These are phyloP conservation scores for Drosophila melanocephala DNA, from an alignment of 2,888 invertebrate species.

Conservation along the genomic window DNA sequence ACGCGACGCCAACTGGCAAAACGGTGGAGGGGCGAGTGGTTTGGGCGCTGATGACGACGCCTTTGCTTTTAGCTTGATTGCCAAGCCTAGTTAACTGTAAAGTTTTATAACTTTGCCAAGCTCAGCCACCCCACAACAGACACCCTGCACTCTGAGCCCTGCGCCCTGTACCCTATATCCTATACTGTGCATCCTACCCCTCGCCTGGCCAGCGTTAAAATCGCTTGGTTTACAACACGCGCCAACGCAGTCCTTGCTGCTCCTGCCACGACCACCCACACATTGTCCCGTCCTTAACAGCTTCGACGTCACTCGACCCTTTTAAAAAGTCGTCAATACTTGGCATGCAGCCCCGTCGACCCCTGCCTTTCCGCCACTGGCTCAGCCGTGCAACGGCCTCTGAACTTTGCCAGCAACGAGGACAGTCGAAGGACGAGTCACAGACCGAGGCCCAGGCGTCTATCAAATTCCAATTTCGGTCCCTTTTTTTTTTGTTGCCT, in stretches of 20 bases:
- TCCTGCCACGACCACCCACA: conserved; percentile 10
- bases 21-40: conserved; percentile 18
- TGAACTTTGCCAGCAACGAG: conserved; percentile 52
- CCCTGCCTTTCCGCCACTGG: conserved; percentile 16
- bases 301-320: conserved; percentile 72
- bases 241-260: conserved; percentile 53
- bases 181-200: background rate
- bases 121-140: conserved; percentile 16
- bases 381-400: conserved; percentile 68
- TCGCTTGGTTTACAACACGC: conserved; percentile 81
- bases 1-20: conserved; percentile 50
- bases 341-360: conserved; percentile 40
- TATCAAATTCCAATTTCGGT: conserved; percentile 82
- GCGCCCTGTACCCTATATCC: conserved; percentile 4
- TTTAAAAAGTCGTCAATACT: conserved; percentile 82
- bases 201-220: conserved; percentile 69
- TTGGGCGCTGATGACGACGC: conserved; percentile 68
- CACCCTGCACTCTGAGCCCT: background rate
- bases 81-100: conserved; percentile 83
- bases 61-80: conserved; percentile 83
- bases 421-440: conserved; percentile 38
- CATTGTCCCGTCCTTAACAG: conserved; percentile 53
- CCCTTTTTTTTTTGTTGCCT: conserved; percentile 55
- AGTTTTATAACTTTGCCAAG: conserved; percentile 80
- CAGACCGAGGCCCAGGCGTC: conserved; percentile 66